A percentile compares a stretch with the other conserved stretches of the same genome.
Evolutionary conservation across 2,113 vertebrate genomes (phyloP).

Genomic region (Neodon shergylaensis): DNA sequence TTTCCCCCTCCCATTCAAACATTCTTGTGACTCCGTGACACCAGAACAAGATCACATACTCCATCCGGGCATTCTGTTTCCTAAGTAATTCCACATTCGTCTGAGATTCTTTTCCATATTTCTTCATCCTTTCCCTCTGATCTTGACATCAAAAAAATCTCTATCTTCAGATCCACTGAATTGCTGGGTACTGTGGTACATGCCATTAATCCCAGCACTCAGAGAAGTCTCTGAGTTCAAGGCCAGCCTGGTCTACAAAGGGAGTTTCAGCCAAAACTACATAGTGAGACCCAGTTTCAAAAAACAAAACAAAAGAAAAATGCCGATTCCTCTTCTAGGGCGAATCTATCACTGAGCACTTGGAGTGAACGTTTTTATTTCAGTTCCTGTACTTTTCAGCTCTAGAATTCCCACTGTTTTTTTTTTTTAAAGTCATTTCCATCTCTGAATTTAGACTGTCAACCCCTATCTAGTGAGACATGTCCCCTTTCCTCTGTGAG

Average conservation of each 20-base stretch:
- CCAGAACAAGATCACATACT: background rate
- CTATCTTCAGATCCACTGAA: background rate
- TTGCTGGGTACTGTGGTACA: background rate
- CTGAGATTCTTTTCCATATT: background rate
- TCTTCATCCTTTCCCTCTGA: background rate
- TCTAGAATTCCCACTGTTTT: background rate
- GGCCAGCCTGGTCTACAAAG: background rate
- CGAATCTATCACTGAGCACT: background rate
- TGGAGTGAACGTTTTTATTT: background rate
- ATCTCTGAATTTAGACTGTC: background rate
- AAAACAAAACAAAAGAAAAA: no score
- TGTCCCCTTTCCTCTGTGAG: slow-evolving; percentile 41
- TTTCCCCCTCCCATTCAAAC: background rate
- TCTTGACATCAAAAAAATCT: slow-evolving; percentile 7
- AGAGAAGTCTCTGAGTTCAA: background rate
- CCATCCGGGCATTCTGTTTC: background rate
- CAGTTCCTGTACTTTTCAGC: background rate
- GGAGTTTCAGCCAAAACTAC: background rate
- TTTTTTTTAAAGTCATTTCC: background rate
- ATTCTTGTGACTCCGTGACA: background rate
- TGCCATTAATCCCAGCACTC: background rate
- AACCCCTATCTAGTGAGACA: background rate
- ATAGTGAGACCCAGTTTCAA: background rate
- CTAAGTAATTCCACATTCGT: background rate
- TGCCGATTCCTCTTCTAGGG: background rate